Evolutionary conservation across 1,140 invertebrate species (phyloP), one percentile per base, ranked within the genome.

Genomic region (Pectinophora gossypiella): DNA sequence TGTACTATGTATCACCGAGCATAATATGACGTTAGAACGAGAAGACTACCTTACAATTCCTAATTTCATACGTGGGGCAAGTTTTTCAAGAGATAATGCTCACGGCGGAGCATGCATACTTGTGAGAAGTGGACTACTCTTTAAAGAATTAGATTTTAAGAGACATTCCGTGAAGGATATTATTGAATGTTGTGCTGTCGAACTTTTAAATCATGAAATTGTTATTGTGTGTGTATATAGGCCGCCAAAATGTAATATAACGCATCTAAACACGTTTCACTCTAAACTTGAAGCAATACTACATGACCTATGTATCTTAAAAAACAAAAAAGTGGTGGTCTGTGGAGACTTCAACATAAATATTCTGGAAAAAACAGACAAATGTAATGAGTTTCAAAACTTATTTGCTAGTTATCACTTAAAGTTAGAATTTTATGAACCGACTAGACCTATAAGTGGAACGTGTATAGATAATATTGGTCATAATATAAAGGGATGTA

Each of bases 401-500:
- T 10, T 43, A 10, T 13, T 42, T 20, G 1, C 18, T 19, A 32
- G 3, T 32, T 32, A 27, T 42, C 4, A 38, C 9, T 4, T 15
- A 38, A 38, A 38, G 13, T 13, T 38, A 38, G 35, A 6, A 9
- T 38, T 15, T 6, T 6, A 38, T 3, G 15, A 52, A 55, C 51
- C 52, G 1, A 63, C 61, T 16, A 22, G 61, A 7, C 9, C 38
- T 1, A 22, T 3, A 13, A 63, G 56, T 43, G 54, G 54, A 3
- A 63, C 52, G 19, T 63, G 61, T 13, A 38, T 63, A 1, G 56
- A 63, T 27, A 63, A 63, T 16, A 43, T 59, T 20, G 19, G 51
- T 1, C 38, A 52, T 35, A 63, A 59, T 43, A 20, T 63, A 10
- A 6, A 18, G 10, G 38, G 32, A 23, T 36, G 9, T 18, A 59